These are phyloP conservation scores for Scaptomyza hsui DNA, from an alignment of 1,140 invertebrate species.

Conservation along the genomic window DNA sequence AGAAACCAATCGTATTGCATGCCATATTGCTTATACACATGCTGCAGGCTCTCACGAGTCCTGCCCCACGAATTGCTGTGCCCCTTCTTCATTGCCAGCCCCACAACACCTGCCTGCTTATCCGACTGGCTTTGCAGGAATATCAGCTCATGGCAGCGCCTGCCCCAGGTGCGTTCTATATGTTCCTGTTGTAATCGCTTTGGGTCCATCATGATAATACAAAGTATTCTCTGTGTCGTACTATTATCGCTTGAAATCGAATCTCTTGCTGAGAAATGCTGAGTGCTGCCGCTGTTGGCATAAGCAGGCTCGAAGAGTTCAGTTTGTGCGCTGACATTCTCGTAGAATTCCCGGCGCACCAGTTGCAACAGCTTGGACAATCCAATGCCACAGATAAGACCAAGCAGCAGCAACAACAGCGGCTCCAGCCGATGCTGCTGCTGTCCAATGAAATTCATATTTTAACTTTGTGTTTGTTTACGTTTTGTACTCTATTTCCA, in stretches of 20 bases:
- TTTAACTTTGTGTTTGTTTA: constrained; percentile 50
- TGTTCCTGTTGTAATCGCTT: constrained; percentile 12
- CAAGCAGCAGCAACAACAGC: constrained; percentile 51
- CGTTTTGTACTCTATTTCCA: constrained; percentile 24
- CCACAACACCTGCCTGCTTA: constrained; percentile 87
- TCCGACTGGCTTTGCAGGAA: constrained; percentile 94
- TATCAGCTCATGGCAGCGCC: constrained; percentile 94
- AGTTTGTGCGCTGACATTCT: background rate
- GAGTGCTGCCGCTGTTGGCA: background rate
- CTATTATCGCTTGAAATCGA: background rate
- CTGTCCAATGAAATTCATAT: constrained; percentile 27
- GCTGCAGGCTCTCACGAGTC: constrained; percentile 95
- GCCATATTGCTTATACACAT: constrained; percentile 92
- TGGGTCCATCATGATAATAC: constrained; percentile 43
- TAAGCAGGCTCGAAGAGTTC: background rate
- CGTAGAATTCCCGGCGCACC: constrained; percentile 7
- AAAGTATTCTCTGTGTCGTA: constrained; percentile 43
- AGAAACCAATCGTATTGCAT: constrained; percentile 95
- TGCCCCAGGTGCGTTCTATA: constrained; percentile 96
- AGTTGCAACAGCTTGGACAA: constrained; percentile 43
- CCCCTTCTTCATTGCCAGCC: constrained; percentile 91
- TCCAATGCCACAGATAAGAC: constrained; percentile 46
- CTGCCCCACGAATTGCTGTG: constrained; percentile 96
- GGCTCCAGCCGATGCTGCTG: constrained; percentile 47
- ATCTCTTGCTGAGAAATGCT: background rate